Conservation (phyloP, 2,113 vertebrate genomes). For the Spilogale gracilis region DNA sequence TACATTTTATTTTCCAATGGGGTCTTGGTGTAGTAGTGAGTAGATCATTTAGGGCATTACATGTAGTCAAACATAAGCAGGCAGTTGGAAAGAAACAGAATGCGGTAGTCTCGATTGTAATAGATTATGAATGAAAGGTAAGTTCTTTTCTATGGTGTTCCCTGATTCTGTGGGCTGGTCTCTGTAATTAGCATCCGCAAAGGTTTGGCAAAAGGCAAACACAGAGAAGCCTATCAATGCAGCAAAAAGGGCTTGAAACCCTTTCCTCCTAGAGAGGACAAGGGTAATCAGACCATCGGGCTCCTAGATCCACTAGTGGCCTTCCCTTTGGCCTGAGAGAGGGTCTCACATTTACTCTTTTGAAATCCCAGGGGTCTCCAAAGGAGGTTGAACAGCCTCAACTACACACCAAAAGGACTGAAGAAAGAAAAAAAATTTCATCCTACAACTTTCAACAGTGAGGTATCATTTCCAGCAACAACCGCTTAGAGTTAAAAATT, state of each 20-base stretch:
- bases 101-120: rapidly evolving
- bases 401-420: rapidly evolving
- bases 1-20: neutral
- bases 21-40: neutral
- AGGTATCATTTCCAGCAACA: neutral
- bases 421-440: neutral
- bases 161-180: neutral
- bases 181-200: neutral
- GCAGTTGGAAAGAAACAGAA: neutral
- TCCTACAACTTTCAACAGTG: neutral
- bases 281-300: neutral
- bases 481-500: neutral
- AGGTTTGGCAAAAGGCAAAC: neutral
- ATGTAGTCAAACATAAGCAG: neutral
- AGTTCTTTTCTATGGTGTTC: neutral
- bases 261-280: neutral
- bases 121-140: neutral
- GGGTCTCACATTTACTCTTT: neutral
- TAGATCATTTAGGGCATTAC: neutral
- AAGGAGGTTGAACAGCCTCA: neutral
- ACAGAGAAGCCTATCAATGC: neutral
- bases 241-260: neutral
- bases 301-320: too few species aligned
- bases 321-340: too few species aligned
- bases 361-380: neutral